Evolutionary conservation across 2,113 vertebrate species (phyloP).

Genomic region (Ptychochromis oligacanthus): DNA sequence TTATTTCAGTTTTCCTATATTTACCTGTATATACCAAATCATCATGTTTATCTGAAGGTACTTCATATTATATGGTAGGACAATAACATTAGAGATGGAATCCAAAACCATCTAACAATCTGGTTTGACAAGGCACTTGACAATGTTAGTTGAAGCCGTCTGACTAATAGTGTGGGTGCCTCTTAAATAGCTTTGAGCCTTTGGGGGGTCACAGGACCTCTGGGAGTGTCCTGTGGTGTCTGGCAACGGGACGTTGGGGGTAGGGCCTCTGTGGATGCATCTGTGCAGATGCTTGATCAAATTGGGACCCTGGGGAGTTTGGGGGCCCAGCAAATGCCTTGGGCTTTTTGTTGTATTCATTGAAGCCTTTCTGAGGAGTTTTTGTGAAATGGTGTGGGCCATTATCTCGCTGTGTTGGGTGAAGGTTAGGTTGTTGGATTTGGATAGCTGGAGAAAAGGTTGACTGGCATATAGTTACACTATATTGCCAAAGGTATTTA

Average conservation of each 20-base stretch:
- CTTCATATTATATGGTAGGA: not conserved
- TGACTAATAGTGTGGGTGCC: not conserved
- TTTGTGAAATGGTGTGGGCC: not conserved
- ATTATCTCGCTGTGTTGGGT: fast-evolving
- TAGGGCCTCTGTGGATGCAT: not conserved
- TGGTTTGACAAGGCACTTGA: not conserved
- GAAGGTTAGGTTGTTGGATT: not conserved
- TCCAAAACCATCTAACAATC: not conserved
- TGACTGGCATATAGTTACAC: too few species aligned
- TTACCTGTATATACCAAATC: not conserved
- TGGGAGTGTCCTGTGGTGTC: not conserved
- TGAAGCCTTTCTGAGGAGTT: not conserved
- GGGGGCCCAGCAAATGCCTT: not conserved
- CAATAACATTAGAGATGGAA: not conserved
- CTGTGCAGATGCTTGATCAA: not conserved
- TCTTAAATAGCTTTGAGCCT: not conserved
- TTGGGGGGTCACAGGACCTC: not conserved
- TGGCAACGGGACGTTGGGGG: not conserved
- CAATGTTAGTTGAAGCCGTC: not conserved
- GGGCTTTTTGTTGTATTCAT: not conserved
- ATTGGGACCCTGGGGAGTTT: not conserved
- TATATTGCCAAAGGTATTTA: too few species aligned
- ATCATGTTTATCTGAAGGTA: not conserved
- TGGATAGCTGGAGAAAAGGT: not conserved
- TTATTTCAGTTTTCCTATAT: not conserved